Evolutionary conservation across 2,797 vertebrate genomes (phyloP), one percentile per base, ranked within the genome.

Genomic region (Meda fulgida): DNA sequence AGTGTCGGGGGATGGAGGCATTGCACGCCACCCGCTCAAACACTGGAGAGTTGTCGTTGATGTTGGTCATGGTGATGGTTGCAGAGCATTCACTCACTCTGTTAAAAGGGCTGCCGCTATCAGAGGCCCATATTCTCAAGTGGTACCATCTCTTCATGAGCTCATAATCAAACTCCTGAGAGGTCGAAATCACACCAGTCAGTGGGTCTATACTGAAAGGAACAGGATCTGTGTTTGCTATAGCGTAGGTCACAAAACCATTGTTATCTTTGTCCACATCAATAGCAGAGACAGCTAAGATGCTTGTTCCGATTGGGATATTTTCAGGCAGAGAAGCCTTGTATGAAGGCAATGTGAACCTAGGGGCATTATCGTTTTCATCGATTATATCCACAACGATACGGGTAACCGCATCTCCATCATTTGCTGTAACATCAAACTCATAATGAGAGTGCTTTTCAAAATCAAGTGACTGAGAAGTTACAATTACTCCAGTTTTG

Each of bases 1-100:
- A 92, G 87, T 97, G 96, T 76, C 89, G 88, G 4, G 94, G 96
- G 48, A 99, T 91, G 3, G 96, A 97, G 83, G 94, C 94, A 14
- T 96, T 98, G 91, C 98, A 99, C 80, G 94, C 96, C 36, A 97
- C 94, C 70, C 94, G 96, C 91, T 99, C 97, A 91, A 99, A 98
- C 87, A 97, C 89, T 2, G 98, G 98, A 38, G 92, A 26, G 0
- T 99, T 99, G 88, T 99, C 98, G 0, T 99, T 99, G 89, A 98
- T 72, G 18, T 99, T 99, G 92, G 94, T 97, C 87, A 99, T 95
- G 18, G 94, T 95, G 21, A 99, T 96, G 5, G 96, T 97, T 63
- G 98, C 94, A 0, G 95, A 93, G 48, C 96, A 96, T 89, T 99
- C 98, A 0, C 92, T 96, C 88, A 97, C 96, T 40, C 91, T 97